Evolutionary conservation across 92 coral and sea anemone species (phyloP).

Genomic region (Hydrozoanthus gracilis): DNA sequence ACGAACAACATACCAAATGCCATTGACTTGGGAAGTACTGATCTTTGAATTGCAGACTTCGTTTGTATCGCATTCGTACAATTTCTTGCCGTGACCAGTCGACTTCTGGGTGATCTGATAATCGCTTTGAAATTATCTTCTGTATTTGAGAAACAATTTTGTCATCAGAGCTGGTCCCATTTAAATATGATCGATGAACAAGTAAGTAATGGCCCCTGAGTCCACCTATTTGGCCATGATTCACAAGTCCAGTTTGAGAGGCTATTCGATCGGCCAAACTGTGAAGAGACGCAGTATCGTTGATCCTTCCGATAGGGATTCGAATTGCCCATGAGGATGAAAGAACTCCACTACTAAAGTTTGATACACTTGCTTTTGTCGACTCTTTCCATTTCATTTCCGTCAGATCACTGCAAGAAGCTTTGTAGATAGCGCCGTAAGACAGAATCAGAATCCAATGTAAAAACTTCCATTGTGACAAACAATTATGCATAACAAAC

Average conservation of each 20-base stretch:
- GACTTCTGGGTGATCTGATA: slow-evolving; percentile 85
- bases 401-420: slow-evolving; percentile 12
- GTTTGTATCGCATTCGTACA: slow-evolving; percentile 75
- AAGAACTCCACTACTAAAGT: slow-evolving; percentile 14
- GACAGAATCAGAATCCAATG: slow-evolving; percentile 39
- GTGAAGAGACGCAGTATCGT: slow-evolving; percentile 56
- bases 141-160: slow-evolving; percentile 54
- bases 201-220: slow-evolving; percentile 86
- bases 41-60: slow-evolving; percentile 94
- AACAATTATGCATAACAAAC: slow-evolving; percentile 83
- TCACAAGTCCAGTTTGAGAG: slow-evolving; percentile 79
- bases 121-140: slow-evolving; percentile 57
- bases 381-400: slow-evolving; percentile 43
- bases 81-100: slow-evolving; percentile 95
- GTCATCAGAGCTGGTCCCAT: slow-evolving; percentile 52
- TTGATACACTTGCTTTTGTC: slow-evolving; percentile 28
- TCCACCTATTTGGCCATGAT: slow-evolving; percentile 95
- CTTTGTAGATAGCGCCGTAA: slow-evolving; percentile 51
- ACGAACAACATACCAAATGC: slow-evolving; percentile 88
- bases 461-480: slow-evolving; percentile 76
- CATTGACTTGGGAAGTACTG: slow-evolving; percentile 99
- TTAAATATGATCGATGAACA: slow-evolving; percentile 79
- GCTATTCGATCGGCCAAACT: slow-evolving; percentile 81
- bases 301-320: slow-evolving; percentile 69
- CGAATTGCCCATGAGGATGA: slow-evolving; percentile 94